Base-by-base conservation (phyloP, 2,888 invertebrate species). In the Prenolepis imparis region DNA sequence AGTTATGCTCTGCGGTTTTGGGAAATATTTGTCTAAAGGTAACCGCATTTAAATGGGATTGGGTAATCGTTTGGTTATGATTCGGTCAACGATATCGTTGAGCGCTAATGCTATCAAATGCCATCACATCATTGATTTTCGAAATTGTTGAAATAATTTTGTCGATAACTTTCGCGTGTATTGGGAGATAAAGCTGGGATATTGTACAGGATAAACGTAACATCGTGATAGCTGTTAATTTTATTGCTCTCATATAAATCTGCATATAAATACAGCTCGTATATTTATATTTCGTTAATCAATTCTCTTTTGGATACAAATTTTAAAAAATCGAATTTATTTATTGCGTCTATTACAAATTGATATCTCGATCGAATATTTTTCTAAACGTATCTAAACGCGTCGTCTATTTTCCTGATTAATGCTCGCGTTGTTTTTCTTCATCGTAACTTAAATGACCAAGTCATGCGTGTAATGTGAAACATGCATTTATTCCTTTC, bases 1-100 rank as follows among this genome's bases (percentile, higher is more conserved):
- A 80, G 72, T 80, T 70, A 70, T 44, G 78, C 44, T 70, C 59
- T 32, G 78, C 36, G 78, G 78, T 80, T 70, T 70, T 59, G 78
- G 72, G 72, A 72, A 78, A 72, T 80, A 70, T 80, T 80, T 80
- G 72, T 72, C 78, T 80, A 70, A 72, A 80, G 78, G 72, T 44
- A 80, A 72, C 72, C 78, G 78, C 78, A 36, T 80, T 80, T 70
- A 72, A 80, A 80, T 80, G 44, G 78, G 44, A 61, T 72, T 41
- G 78, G 44, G 24, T 70, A 80, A 80, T 80, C 72, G 78, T 80
- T 70, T 36, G 32, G 44, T 4, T 72, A 41, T 28, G 57, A 68
- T 68, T 68, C 44, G 78, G 44, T 72, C 59, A 80, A 59, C 72
- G 59, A 80, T 70, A 78, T 59, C 32, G 44, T 68, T 68, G 78